Evolutionary conservation across 1,140 invertebrate species (phyloP).

Genomic region (Lepidurus couesii): DNA sequence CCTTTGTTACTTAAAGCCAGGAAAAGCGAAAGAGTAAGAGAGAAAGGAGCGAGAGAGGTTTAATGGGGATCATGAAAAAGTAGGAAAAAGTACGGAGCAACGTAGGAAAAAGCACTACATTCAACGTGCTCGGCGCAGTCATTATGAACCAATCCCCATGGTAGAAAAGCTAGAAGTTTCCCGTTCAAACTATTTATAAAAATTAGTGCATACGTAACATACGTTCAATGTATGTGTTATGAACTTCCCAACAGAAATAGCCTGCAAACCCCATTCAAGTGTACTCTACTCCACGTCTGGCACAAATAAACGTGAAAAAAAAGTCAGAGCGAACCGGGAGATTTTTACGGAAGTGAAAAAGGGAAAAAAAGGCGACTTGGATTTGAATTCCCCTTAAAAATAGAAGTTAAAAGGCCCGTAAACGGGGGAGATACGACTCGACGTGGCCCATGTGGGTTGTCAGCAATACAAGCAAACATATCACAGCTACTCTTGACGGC

Average conservation of each 20-base stretch:
- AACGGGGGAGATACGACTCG: background rate
- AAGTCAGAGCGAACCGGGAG: background rate
- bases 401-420: slow-evolving; percentile 11
- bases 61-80: background rate
- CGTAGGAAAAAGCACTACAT: background rate
- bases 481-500: slow-evolving; percentile 8
- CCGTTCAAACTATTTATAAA: background rate
- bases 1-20: background rate
- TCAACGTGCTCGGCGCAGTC: background rate
- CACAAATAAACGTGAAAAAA: background rate
- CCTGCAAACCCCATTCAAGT: background rate
- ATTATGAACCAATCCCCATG: background rate
- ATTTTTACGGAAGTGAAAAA: background rate
- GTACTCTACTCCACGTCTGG: background rate
- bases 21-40: background rate
- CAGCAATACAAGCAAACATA: slow-evolving; percentile 15
- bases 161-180: background rate
- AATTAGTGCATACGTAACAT: background rate
- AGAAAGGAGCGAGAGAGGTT: background rate
- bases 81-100: background rate
- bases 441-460: background rate
- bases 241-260: background rate
- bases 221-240: background rate
- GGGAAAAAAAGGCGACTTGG: background rate
- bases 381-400: background rate